Base-by-base conservation (phyloP, 2,797 vertebrate genomes). In the Notoglanidium macrostoma region DNA sequence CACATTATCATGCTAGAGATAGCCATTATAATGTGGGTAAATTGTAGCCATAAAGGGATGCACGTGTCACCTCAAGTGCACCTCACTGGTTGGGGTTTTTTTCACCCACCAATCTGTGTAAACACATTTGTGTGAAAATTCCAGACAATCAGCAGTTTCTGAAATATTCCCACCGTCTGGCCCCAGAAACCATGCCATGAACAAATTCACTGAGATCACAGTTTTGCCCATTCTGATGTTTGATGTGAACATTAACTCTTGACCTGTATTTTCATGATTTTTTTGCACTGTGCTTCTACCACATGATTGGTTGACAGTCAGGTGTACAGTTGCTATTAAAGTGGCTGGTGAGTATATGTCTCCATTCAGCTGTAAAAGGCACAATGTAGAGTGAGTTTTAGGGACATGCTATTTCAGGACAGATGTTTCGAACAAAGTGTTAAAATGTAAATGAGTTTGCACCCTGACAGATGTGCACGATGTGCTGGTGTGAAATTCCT, bases 401-500 rank as follows among this genome's bases (percentile, higher is more conserved):
- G 65, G 8, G 12, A 78, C 86, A 65, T 49, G 21, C 59, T 84
- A 68, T 63, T 81, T 86, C 76, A 84, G 74, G 32, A 46, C 70
- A 86, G 84, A 61, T 59, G 68, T 70, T 81, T 87, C 57, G 17
- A 54, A 70, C 32, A 83, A 51, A n/a, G 32, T 29, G 12, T 82
- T 19, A 77, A 17, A 83, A 87, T n/a, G 17, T 59, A 59, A 14
- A 72, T 51, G 67, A n/a, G 32, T 87, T 87, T 51, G 67, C 84
- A 88, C 85, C n/a, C 9, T 57, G 72, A 29, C 70, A 68, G 85
- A 86, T 72, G 23, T 89, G 61, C 59, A 35, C 54, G 23, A 35
- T 57, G 51, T 19, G 46, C 26, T 77, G 9, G 74, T 87, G 51
- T 87, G 26, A 89, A 89, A 63, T 74, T 57, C 79, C 44, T 70